Evolutionary conservation across 2,797 vertebrate species (phyloP).

Genomic region (Parauchenoglanis punctatus): DNA sequence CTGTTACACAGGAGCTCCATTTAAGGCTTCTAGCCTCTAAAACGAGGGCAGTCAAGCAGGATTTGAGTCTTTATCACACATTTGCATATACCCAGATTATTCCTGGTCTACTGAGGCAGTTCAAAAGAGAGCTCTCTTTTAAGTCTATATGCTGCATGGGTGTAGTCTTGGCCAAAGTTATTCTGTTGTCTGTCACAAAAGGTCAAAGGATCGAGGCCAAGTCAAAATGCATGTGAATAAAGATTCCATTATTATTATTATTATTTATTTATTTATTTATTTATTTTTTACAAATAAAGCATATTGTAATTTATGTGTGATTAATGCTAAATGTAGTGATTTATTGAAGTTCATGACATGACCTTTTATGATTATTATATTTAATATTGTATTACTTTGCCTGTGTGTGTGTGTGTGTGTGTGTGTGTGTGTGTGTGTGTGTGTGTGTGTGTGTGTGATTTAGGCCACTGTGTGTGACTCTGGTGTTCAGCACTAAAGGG

Average conservation of each 20-base stretch:
- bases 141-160: background rate
- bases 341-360: constrained; percentile 64
- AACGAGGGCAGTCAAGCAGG: constrained; percentile 5
- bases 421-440: constrained; percentile 25
- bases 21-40: background rate
- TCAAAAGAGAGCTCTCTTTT: background rate
- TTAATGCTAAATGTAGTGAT: constrained; percentile 71
- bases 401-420: constrained; percentile 12
- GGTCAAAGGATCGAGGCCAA: constrained; percentile 57
- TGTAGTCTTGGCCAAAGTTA: constrained; percentile 17
- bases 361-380: background rate
- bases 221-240: constrained; percentile 68
- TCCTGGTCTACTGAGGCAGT: constrained; percentile 10
- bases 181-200: background rate
- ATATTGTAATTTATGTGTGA: constrained; percentile 63
- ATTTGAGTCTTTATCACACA: constrained; percentile 5
- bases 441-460: constrained; percentile 27
- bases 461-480: constrained; percentile 74
- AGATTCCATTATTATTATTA: constrained; percentile 70
- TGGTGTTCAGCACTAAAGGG: constrained; percentile 79
- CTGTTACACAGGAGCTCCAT: background rate
- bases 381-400: background rate
- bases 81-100: constrained; percentile 23
- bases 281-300: constrained; percentile 62
- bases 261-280: constrained; percentile 53